These are phyloP conservation scores for Pica pica DNA, from an alignment of 2,113 vertebrate genomes.

Conservation along the genomic window DNA sequence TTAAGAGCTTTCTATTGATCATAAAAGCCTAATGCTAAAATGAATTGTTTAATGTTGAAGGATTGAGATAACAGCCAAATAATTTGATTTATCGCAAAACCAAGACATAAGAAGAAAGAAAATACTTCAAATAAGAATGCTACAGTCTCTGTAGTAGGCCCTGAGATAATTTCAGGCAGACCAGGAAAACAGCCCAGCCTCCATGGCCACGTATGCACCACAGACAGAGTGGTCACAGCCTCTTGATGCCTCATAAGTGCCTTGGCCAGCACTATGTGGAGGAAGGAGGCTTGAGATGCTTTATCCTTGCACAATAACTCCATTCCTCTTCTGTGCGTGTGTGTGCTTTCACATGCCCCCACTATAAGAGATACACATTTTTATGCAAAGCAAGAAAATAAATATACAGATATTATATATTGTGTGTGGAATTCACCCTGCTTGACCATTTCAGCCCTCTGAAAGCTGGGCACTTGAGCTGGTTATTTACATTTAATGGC, in stretches of 20 bases:
- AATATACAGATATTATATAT: not conserved
- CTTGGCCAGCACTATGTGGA: not conserved
- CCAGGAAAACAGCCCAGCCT: not conserved
- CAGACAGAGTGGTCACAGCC: not conserved
- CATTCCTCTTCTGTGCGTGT: not conserved
- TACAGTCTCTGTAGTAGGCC: not conserved
- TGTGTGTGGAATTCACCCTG: not conserved
- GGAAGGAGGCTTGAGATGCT: not conserved
- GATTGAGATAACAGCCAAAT: constrained; percentile 48
- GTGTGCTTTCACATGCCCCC: not conserved
- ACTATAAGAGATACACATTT: not conserved
- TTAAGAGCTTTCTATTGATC: constrained; percentile 55
- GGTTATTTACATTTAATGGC: not conserved
- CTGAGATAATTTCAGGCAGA: not conserved
- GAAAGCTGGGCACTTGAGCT: not conserved
- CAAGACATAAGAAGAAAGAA: constrained; percentile 30
- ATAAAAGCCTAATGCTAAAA: constrained; percentile 4
- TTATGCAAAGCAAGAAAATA: not conserved
- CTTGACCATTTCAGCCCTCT: not conserved
- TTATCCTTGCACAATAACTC: not conserved
- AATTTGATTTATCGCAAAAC: constrained; percentile 24
- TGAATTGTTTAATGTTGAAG: constrained; percentile 49
- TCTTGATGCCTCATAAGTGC: not conserved
- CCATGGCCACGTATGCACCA: not conserved
- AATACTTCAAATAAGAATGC: constrained; percentile 13